Conservation (phyloP, 2,888 invertebrate genomes). For the Eupithecia subfuscata region DNA sequence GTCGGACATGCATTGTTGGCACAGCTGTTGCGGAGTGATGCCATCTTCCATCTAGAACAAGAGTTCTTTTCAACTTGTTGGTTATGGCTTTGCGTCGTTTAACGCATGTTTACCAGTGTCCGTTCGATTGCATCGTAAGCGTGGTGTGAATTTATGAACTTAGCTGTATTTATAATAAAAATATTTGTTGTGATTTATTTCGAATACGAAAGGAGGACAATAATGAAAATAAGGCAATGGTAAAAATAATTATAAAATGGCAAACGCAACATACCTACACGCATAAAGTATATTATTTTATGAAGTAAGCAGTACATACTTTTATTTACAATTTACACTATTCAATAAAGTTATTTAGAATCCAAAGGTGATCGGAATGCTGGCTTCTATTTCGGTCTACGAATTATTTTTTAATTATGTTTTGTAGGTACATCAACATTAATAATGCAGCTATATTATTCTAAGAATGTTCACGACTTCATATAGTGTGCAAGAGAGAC, state of each 20-base stretch:
- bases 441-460: no score
- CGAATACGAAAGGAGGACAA: not conserved
- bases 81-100: not conserved
- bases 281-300: no score
- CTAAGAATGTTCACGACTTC: no score
- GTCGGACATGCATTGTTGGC: constrained; percentile 51
- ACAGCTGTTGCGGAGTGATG: constrained; percentile 56
- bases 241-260: not conserved
- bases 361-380: no score
- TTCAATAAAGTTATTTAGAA: no score
- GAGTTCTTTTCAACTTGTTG: constrained; percentile 10
- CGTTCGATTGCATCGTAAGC: not conserved
- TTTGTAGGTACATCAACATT: no score
- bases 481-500: no score
- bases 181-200: not conserved
- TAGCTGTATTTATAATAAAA: not conserved
- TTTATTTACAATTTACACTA: no score
- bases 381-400: no score
- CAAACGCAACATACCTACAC: not conserved
- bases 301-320: no score
- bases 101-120: not conserved
- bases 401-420: no score
- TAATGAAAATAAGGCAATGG: not conserved
- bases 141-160: not conserved
- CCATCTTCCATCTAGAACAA: constrained; percentile 67